Base-by-base conservation (phyloP, 2,888 invertebrate genomes). In the Polymixis lichenea region DNA sequence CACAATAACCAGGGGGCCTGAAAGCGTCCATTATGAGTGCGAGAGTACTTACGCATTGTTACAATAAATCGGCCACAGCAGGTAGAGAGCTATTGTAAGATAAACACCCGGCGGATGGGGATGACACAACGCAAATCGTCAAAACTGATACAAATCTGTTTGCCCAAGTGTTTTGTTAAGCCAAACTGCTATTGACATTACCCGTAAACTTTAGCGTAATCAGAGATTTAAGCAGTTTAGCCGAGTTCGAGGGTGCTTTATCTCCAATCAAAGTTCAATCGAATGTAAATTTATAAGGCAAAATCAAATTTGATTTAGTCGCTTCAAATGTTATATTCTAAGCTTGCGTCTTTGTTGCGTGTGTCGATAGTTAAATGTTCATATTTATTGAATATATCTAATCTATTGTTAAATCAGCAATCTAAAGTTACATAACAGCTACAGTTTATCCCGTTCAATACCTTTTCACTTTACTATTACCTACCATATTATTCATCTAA, bases 61-160 rank as follows among this genome's bases (percentile, higher is more conserved):
- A 84, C 80, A 86, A 86, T 82, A 86, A 85, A 86, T 87, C 75
- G 82, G 80, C 83, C 85, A 88, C 83, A 90, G 90, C 94, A 95
- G 95, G 95, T 94, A 95, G 90, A 89, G 72, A 78, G 76, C 87
- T 85, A 91, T 93, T 94, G 92, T 92, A 83, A 87, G 72, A 79
- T 87, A 89, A 87, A 88, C 86, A 87, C 86, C 80, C 77, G 85
- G 89, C 84, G 86, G 84, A 84, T 87, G 87, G 82, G 88, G 87
- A 86, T 88, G 89, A 88, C 88, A 91, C 87, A 90, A 91, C 89
- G 90, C 85, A 87, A 90, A 90, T 89, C 88, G 82, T 84, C 88
- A 88, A 84, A 89, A 91, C 87, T 86, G 88, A 90, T 91, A 91
- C 82, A 85, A 89, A 91, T 90, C 86, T 84, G 86, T 87, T 85